Conservation (phyloP, 2,888 invertebrate species). For the Scaptomyza parva region DNA sequence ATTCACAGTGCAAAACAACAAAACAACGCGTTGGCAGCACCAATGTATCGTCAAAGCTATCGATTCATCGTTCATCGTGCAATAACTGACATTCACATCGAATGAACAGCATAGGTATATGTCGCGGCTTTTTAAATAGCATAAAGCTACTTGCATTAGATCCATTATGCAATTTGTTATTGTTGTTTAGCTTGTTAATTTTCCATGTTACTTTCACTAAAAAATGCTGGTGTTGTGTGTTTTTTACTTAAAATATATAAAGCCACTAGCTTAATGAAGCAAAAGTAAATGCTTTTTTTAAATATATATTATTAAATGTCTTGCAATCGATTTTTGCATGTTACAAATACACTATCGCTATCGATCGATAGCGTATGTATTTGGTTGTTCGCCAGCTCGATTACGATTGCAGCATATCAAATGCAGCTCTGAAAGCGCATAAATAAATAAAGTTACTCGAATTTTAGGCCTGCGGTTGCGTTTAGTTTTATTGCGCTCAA, state of each 20-base stretch:
- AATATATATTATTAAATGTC: background rate
- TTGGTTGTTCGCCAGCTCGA: constrained; percentile 18
- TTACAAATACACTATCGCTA: constrained; percentile 2
- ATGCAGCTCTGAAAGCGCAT: constrained; percentile 65
- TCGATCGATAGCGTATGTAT: constrained; percentile 37
- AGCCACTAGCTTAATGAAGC: no score
- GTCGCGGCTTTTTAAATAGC: no score
- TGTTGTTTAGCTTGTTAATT: no score
- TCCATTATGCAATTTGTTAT: no score
- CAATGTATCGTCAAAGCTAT: constrained; percentile 1
- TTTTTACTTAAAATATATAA: no score
- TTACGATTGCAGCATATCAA: constrained; percentile 33
- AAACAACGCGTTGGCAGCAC: constrained; percentile 1
- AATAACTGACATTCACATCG: background rate
- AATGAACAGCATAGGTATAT: background rate
- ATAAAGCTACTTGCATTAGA: no score
- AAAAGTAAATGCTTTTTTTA: background rate
- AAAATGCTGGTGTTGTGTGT: no score
- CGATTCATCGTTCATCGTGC: constrained; percentile 20
- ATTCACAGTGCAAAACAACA: constrained; percentile 27
- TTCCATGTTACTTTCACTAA: no score
- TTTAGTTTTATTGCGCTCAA: constrained; percentile 57
- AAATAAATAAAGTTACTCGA: constrained; percentile 69
- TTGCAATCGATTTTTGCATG: constrained; percentile 5
- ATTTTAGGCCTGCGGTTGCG: constrained; percentile 51